Evolutionary conservation across 2,888 invertebrate species (phyloP).

Genomic region (Callimorpha dominula): DNA sequence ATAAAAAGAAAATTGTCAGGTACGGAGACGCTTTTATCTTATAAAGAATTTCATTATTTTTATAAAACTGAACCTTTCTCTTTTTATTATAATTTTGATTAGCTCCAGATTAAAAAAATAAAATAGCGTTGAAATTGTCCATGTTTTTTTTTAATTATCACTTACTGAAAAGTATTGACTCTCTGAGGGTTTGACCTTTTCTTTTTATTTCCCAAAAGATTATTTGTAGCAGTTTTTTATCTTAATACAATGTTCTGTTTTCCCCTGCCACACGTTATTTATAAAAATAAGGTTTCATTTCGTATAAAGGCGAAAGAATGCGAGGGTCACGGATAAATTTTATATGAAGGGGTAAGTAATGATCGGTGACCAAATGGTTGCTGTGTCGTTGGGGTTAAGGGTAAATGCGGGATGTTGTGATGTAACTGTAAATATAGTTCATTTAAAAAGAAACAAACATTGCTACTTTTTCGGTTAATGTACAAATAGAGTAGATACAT

Average conservation of each 20-base stretch:
- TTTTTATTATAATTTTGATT: too few relatives aligned
- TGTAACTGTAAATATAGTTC: neutral
- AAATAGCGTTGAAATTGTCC: neutral
- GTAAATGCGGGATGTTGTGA: conserved; percentile 4
- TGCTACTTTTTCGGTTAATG: too few relatives aligned
- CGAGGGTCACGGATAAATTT: conserved; percentile 19
- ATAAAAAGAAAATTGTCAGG: neutral
- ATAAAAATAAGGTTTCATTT: conserved; percentile 4
- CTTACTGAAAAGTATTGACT: too few relatives aligned
- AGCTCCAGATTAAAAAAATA: too few relatives aligned
- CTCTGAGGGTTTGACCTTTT: neutral
- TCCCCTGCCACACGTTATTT: neutral
- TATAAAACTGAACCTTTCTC: too few relatives aligned
- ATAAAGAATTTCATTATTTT: neutral
- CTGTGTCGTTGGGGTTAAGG: conserved; percentile 15
- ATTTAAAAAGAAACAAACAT: neutral
- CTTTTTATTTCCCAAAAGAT: neutral
- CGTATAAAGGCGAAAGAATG: conserved; percentile 10
- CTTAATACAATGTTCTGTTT: neutral
- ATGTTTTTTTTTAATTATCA: neutral
- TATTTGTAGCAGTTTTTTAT: neutral
- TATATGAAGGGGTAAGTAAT: conserved; percentile 23
- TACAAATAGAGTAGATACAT: too few relatives aligned
- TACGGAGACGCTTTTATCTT: neutral
- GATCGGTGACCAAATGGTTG: conserved; percentile 17